Percentiles rank a stretch among this genome's conserved stretches.
Evolutionary conservation across 2,888 invertebrate genomes (phyloP).

Genomic region (Odontomyia ornata): DNA sequence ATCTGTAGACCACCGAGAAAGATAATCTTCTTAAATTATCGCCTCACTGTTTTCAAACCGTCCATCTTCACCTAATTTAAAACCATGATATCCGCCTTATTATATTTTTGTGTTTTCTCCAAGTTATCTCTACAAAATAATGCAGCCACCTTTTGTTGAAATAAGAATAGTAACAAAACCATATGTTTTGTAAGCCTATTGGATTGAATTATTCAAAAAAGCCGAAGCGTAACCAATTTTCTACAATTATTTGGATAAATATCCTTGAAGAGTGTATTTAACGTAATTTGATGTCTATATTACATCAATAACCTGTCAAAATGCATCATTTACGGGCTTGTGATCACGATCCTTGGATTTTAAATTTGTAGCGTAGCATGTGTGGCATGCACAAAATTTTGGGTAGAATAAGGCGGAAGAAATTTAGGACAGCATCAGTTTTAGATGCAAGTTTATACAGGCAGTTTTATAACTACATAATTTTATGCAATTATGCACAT

Average conservation of each 20-base stretch:
- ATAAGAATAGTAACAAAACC: constrained; percentile 15
- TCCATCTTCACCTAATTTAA: neutral
- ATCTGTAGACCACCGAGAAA: too few relatives aligned
- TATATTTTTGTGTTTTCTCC: too few relatives aligned
- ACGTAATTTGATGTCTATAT: constrained; percentile 47
- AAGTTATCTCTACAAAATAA: too few relatives aligned
- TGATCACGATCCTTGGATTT: constrained; percentile 7
- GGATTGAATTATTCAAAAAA: neutral
- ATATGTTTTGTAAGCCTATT: neutral
- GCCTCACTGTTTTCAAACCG: neutral
- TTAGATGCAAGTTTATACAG: too few relatives aligned
- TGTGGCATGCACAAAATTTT: too few relatives aligned
- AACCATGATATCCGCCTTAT: too few relatives aligned
- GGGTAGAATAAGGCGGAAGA: too few relatives aligned
- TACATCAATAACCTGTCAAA: constrained; percentile 48
- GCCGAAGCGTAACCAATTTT: constrained; percentile 50
- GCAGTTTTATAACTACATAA: too few relatives aligned
- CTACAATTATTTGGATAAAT: constrained; percentile 46
- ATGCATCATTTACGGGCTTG: constrained; percentile 42
- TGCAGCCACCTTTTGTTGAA: constrained; percentile 10
- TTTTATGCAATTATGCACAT: too few relatives aligned
- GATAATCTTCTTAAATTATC: neutral
- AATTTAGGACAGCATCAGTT: too few relatives aligned
- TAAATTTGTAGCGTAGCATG: too few relatives aligned
- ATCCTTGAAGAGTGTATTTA: constrained; percentile 31